phyloP scores from a whole-genome alignment of 2,888 invertebrate genomes.

The Scaptodrosophila latifasciaeformis region DNA sequence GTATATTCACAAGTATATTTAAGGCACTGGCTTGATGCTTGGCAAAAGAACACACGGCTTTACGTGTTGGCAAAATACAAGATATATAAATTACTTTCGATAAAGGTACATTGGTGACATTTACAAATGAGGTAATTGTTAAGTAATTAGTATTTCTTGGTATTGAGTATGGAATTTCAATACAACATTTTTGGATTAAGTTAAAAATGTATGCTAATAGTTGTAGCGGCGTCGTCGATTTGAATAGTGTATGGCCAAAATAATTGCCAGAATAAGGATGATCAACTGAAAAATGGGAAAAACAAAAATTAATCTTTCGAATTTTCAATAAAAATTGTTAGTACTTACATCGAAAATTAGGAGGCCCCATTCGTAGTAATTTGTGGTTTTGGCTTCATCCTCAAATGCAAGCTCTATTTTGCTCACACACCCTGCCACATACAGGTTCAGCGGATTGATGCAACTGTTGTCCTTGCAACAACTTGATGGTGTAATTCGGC shows the following conservation, averaged over 20 bases:
- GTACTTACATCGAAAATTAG: conserved; percentile 60
- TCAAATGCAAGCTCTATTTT: conserved; percentile 59
- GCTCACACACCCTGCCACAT: conserved; percentile 53
- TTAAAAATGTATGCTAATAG: conserved; percentile 43
- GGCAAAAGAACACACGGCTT: conserved; percentile 42
- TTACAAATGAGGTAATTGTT: conserved; percentile 22
- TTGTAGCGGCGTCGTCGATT: conserved; percentile 65
- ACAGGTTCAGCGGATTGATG: conserved; percentile 59
- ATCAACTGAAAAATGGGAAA: conserved; percentile 39
- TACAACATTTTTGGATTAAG: no score
- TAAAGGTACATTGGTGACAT: conserved; percentile 57
- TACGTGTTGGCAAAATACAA: neutral
- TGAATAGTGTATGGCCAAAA: conserved; percentile 66
- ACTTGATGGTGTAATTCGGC: conserved; percentile 52
- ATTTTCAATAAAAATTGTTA: neutral
- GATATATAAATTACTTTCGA: no score
- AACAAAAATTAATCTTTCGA: neutral
- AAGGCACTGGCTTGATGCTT: conserved; percentile 48
- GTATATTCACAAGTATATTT: conserved; percentile 24
- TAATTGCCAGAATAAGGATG: conserved; percentile 52
- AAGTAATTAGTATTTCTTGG: no score
- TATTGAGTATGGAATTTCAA: no score
- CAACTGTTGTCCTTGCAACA: conserved; percentile 68
- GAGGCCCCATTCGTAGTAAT: conserved; percentile 59
- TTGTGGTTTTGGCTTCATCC: conserved; percentile 51